These are phyloP conservation scores for Todiramphus saurophagus DNA, from an alignment of 2,113 vertebrate genomes.

Conservation along the genomic window DNA sequence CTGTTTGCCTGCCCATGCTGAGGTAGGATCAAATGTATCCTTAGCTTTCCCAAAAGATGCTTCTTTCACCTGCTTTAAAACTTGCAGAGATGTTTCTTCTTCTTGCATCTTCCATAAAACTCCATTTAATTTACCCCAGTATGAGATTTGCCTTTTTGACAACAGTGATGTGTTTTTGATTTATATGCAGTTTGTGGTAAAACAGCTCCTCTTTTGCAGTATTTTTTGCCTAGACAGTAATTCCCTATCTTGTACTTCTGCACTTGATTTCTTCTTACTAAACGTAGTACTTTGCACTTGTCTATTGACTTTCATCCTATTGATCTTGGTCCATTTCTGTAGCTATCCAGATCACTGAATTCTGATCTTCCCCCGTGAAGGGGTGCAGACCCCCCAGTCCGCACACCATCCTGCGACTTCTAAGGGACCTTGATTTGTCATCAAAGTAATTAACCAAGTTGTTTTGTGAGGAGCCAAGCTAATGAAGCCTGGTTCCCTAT, in stretches of 20 bases:
- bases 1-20: not conserved
- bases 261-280: not conserved
- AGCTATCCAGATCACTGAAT: not conserved
- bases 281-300: not conserved
- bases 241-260: not conserved
- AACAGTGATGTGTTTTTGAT: not conserved
- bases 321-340: not conserved
- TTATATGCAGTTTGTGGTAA: not conserved
- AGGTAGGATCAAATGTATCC: not conserved
- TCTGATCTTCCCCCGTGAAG: not conserved
- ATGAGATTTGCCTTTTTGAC: not conserved
- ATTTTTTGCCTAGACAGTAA: not conserved
- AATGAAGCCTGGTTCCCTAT: not conserved
- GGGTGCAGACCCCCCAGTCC: rapidly evolving
- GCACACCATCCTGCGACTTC: not conserved
- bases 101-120: not conserved
- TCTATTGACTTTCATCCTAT: not conserved
- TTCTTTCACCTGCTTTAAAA: not conserved
- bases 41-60: not conserved
- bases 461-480: not conserved
- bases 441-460: not conserved
- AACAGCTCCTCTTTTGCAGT: not conserved
- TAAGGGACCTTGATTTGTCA: not conserved
- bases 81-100: not conserved
- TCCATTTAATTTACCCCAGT: not conserved